A percentile compares a stretch with the other conserved stretches of the same genome.
Conservation (phyloP, 2,888 invertebrate species). For the Drosophila paramelanica region DNA sequence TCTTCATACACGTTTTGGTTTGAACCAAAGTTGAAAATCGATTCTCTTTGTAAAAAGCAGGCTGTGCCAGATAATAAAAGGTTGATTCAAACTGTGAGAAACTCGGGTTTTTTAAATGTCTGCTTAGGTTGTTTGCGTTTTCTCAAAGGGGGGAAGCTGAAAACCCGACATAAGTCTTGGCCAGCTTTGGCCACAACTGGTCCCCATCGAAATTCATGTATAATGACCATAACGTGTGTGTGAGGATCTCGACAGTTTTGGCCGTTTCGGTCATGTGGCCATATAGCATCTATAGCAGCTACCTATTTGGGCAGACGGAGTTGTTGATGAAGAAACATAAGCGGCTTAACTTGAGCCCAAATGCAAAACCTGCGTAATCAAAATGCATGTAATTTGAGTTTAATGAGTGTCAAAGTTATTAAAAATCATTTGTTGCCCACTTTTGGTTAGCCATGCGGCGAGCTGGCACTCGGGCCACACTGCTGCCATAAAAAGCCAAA, state of each 20-base stretch:
- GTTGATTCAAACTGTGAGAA: not conserved
- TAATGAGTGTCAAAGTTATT: conserved; percentile 81
- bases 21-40: too few species aligned
- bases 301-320: conserved; percentile 11
- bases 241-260: conserved; percentile 41
- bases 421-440: conserved; percentile 77
- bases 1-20: not conserved
- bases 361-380: conserved; percentile 77
- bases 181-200: conserved; percentile 33
- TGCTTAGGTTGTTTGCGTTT: not conserved
- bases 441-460: conserved; percentile 48
- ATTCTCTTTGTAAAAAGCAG: too few species aligned
- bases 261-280: conserved; percentile 52
- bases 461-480: conserved; percentile 6
- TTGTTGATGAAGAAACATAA: conserved; percentile 67
- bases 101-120: not conserved
- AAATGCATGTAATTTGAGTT: conserved; percentile 80
- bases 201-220: conserved; percentile 39
- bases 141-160: conserved; percentile 13
- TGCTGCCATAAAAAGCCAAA: conserved; percentile 52
- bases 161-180: conserved; percentile 18
- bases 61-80: too few species aligned
- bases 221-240: conserved; percentile 51
- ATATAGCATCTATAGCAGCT: conserved; percentile 18
- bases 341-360: conserved; percentile 66